Percentiles rank a stretch among this genome's conserved stretches.
Conservation (phyloP, 1,140 invertebrate species). For the Stegodyphus mimosarum region DNA sequence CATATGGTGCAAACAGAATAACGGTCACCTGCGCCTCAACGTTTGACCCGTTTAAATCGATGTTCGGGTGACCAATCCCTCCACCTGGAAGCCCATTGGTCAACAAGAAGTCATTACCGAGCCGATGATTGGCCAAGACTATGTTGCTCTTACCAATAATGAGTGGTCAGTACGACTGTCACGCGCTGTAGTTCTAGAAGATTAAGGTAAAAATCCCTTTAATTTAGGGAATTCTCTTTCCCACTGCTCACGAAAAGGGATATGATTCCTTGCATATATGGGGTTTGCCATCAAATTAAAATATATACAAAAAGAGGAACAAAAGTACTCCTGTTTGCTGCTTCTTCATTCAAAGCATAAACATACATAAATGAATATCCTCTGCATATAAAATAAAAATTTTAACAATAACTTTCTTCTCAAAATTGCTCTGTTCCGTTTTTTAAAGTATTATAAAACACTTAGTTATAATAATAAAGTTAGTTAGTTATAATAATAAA, state of each 20-base stretch:
- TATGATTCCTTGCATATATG: no score
- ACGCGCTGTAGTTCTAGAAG: not conserved
- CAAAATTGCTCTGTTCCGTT: no score
- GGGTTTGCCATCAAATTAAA: no score
- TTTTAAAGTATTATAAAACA: no score
- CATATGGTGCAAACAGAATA: constrained; percentile 1
- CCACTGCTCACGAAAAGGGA: not conserved
- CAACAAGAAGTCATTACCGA: not conserved
- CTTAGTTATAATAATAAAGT: no score
- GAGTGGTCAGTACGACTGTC: not conserved
- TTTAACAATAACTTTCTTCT: no score
- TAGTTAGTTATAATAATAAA: no score
- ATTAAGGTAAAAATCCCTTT: not conserved
- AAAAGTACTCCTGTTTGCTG: no score
- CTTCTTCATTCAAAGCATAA: no score
- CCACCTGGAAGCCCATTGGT: constrained; percentile 2
- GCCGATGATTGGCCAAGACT: constrained; percentile 6
- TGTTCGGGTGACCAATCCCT: not conserved
- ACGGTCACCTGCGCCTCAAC: not conserved
- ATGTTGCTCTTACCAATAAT: not conserved
- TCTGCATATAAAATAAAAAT: no score
- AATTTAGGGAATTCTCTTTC: not conserved
- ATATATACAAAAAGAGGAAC: no score
- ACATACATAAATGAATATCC: no score
- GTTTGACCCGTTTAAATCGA: constrained; percentile 25